Evolutionary conservation across 2,797 vertebrate species (phyloP), one percentile per base, ranked within the genome.

Genomic region (Triplophysa bombifrons): DNA sequence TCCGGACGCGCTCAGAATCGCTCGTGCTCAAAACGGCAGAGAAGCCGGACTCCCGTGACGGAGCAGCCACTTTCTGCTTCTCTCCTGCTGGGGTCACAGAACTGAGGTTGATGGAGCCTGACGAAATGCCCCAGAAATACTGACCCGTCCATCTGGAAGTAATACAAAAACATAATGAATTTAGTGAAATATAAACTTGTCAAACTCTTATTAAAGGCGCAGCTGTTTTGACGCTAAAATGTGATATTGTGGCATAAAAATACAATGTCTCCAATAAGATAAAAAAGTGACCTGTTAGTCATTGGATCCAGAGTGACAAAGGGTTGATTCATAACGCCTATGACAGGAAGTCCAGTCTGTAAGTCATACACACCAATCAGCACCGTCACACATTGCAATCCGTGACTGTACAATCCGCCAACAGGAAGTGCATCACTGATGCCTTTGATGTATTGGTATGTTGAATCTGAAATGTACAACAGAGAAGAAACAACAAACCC

Each of bases 241-340:
- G 30, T 30, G 30, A 30, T 38, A 38, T 38, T 38, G 34, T 38
- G 34, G 34, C 34, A 38, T 38, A 38, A 38, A 38, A 38, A 38
- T 38, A 8, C 1, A 38, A 41, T 11, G 41, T 41, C 41, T 41
- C 9, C 41, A 11, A 41, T 11, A 10, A 41, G 9, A 41, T n/a
- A 38, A 30, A 30, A 30, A 41, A 41, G 8, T 58, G 11, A 25
- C 56, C 56, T 60, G 56, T 13, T 60, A 12, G 56, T 60, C 22
- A 27, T 27, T 60, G 74, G 72, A 64, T 93, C 91, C 74, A 81
- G 84, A 61, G 83, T 79, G 20, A 80, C 87, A 74, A 93, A 92
- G 17, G 91, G 92, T 20, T 93, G 91, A 68, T 91, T 93, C 83
- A 93, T 88, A 68, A 92, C 90, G 5, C 91, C 91, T 87, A 92